Base-by-base conservation (phyloP, 2,888 invertebrate genomes). In the Pachymerium ferrugineum region DNA sequence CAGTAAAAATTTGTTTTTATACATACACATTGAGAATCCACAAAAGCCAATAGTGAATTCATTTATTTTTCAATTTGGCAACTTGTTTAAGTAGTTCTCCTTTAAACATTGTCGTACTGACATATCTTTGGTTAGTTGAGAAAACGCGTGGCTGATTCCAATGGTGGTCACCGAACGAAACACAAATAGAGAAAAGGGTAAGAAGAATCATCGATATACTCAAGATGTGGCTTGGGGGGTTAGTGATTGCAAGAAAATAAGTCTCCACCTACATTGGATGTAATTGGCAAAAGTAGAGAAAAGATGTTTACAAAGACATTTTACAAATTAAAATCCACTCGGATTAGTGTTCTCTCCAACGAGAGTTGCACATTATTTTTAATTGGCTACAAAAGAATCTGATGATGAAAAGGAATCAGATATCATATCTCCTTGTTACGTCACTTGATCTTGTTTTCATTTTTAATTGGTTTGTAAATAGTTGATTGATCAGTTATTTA, bases 1-100 rank as follows among this genome's bases (percentile, higher is more conserved):
- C n/a, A n/a, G n/a, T n/a, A n/a, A n/a, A n/a, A n/a, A n/a, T n/a
- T n/a, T n/a, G n/a, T n/a, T n/a, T n/a, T n/a, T n/a, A n/a, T n/a
- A n/a, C n/a, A n/a, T n/a, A n/a, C n/a, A n/a, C n/a, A n/a, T n/a
- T n/a, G n/a, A n/a, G n/a, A n/a, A n/a, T n/a, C 12, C 62, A 62
- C 62, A 62, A 62, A 28, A n/a, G n/a, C n/a, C 62, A 38, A n/a
- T 62, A 62, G 28, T 62, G 62, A 62, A 62, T 62, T 62, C 62
- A 62, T 62, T 62, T 62, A 62, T 62, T 62, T 62, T 62, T 22
- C 25, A 28, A 14, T 25, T n/a, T n/a, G n/a, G n/a, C n/a, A n/a
- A n/a, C n/a, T n/a, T n/a, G n/a, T n/a, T n/a, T n/a, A n/a, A n/a
- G n/a, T n/a, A n/a, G n/a, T n/a, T n/a, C n/a, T n/a, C n/a, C n/a